Evolutionary conservation across 2,888 invertebrate genomes (phyloP), one percentile per base, ranked within the genome.

Genomic region (Zaprionus obscuricornis): DNA sequence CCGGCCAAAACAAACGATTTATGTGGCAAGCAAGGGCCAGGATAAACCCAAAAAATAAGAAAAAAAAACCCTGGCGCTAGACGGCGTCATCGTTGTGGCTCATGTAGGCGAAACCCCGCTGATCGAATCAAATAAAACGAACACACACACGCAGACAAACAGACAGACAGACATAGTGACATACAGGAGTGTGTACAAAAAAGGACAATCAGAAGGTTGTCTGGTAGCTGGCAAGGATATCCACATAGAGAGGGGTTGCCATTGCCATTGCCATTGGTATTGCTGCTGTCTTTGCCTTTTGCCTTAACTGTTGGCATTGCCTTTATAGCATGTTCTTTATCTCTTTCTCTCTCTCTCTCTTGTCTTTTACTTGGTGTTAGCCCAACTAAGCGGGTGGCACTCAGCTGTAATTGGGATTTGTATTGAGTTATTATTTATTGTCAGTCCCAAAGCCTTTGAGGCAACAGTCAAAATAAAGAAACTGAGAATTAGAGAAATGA

Each of bases 51-150:
- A 75, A 69, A 63, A 42, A 20, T 36, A 56, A 34, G 22, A 27
- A 33, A 14, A 14, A 47, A 34, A 55, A 64, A 40, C 34, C 64
- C 64, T 45, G 72, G 81, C 79, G 67, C 76, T 74, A 76, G 68
- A 65, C 63, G 63, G 58, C 64, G 71, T 60, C 65, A 49, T 62
- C 66, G 74, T 70, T 74, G 81, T 85, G 74, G 77, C 69, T 63
- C 65, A 66, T 72, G 81, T 71, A 86, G 88, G 88, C 88, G 88
- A 86, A 78, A 81, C 87, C 88, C 88, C 88, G 87, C 88, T 87
- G 87, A 87, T 87, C 87, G 83, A 87, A 87, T 87, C 88, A 88
- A 86, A 86, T 67, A 75, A 73, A 84, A 78, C 71, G 66, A 74
- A 83, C 81, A 78, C 72, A 87, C 60, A 45, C 63, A 62, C 16